Conservation (phyloP, 2,797 vertebrate genomes). For the Anabas testudineus region DNA sequence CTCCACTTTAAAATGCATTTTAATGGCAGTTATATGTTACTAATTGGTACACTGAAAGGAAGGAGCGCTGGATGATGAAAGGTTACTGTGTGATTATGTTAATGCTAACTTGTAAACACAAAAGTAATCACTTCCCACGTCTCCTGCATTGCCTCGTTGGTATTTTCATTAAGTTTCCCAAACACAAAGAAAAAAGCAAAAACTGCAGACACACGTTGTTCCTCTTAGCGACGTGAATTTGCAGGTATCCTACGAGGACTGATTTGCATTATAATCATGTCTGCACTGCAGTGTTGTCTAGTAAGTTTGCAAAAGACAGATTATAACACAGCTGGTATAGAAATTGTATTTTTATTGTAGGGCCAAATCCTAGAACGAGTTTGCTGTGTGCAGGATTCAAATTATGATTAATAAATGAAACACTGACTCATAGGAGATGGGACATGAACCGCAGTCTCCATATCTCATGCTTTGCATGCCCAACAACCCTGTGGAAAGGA, state of each 20-base stretch:
- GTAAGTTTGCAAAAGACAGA: not conserved
- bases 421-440: no score
- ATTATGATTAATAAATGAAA: no score
- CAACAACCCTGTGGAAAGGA: not conserved
- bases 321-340: not conserved
- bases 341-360: no score
- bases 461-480: no score
- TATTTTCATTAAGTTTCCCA: conserved; percentile 22
- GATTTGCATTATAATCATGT: conserved; percentile 29
- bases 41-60: conserved; percentile 34
- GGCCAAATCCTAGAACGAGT: no score
- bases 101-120: conserved; percentile 39
- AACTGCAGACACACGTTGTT: not conserved
- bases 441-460: no score
- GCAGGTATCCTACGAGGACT: conserved; percentile 10
- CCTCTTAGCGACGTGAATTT: not conserved
- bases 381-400: no score
- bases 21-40: conserved; percentile 41
- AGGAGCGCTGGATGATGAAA: conserved; percentile 25
- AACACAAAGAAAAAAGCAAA: conserved; percentile 13
- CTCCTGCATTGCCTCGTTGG: not conserved
- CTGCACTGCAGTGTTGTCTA: not conserved
- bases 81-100: conserved; percentile 39
- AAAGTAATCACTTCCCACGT: conserved; percentile 43
- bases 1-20: conserved; percentile 33